These are phyloP conservation scores for Thera britannica DNA, from an alignment of 2,888 invertebrate species.

Conservation along the genomic window DNA sequence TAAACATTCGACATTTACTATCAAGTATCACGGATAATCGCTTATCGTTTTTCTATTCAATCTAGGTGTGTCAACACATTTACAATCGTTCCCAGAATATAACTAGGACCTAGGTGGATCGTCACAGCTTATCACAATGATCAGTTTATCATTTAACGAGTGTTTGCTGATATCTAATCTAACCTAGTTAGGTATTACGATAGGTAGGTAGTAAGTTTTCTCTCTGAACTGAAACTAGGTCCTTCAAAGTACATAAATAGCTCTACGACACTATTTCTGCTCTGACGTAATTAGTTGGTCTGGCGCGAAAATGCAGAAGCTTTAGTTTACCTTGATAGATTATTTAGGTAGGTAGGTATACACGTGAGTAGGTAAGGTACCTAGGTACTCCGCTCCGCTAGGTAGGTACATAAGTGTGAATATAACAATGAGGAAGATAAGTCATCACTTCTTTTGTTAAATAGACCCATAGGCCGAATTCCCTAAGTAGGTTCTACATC, in stretches of 20 bases:
- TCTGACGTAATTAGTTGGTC: conserved; percentile 12
- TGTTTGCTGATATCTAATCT: conserved; percentile 60
- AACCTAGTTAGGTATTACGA: conserved; percentile 66
- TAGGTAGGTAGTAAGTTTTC: conserved; percentile 51
- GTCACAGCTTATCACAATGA: conserved; percentile 66
- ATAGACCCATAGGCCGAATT: too few relatives aligned
- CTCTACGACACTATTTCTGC: conserved; percentile 56
- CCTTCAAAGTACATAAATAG: conserved; percentile 58
- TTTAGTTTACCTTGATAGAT: background rate
- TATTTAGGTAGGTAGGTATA: background rate
- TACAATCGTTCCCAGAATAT: conserved; percentile 52
- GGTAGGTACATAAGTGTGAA: too few relatives aligned
- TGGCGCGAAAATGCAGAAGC: conserved; percentile 16
- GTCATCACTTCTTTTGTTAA: too few relatives aligned
- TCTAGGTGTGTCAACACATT: conserved; percentile 42
- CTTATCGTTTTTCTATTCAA: conserved; percentile 46
- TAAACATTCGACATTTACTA: conserved; percentile 70
- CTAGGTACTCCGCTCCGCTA: too few relatives aligned
- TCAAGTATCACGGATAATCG: conserved; percentile 52
- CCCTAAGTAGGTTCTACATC: too few relatives aligned
- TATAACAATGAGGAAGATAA: too few relatives aligned
- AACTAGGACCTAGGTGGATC: conserved; percentile 51
- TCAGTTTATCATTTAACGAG: conserved; percentile 49
- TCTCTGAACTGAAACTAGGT: conserved; percentile 50
- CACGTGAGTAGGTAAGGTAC: background rate